Percentiles rank a stretch among this genome's conserved stretches.
Conservation (phyloP, 1,140 invertebrate genomes). For the Drosophila bocqueti region DNA sequence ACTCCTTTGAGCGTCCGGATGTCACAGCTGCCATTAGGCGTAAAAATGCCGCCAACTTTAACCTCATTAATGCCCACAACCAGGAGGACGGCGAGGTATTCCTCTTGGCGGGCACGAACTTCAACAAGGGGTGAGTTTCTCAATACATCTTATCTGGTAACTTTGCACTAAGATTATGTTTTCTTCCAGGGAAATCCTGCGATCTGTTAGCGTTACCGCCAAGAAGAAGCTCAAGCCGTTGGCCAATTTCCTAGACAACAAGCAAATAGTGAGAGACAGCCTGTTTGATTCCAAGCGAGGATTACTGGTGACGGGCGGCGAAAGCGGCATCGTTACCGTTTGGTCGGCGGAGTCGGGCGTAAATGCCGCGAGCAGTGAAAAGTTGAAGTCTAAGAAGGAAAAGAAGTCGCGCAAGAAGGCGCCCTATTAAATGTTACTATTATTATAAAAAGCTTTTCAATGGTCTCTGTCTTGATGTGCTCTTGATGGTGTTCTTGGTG, state of each 20-base stretch:
- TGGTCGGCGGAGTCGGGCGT: slow-evolving; percentile 85
- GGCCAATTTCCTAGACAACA: slow-evolving; percentile 87
- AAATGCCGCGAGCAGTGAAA: background rate
- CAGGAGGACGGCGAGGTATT: slow-evolving; percentile 85
- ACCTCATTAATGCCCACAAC: slow-evolving; percentile 87
- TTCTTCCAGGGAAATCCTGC: slow-evolving; percentile 85
- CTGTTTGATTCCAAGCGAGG: slow-evolving; percentile 87
- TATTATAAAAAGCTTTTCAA: background rate
- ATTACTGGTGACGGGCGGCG: slow-evolving; percentile 88
- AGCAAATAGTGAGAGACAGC: slow-evolving; percentile 89
- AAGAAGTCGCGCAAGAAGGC: slow-evolving; percentile 51
- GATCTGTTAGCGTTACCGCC: slow-evolving; percentile 86
- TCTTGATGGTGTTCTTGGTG: background rate
- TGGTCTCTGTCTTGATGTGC: no score
- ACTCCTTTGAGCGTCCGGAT: slow-evolving; percentile 86
- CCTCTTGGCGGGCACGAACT: slow-evolving; percentile 88
- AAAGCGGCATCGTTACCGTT: slow-evolving; percentile 87
- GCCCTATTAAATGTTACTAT: slow-evolving; percentile 47
- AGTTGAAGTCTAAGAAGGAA: slow-evolving; percentile 53
- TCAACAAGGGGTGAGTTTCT: slow-evolving; percentile 83
- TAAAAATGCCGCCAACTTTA: slow-evolving; percentile 88
- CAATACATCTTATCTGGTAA: no score
- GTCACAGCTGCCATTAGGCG: slow-evolving; percentile 86
- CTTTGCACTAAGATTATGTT: background rate
- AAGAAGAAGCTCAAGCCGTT: slow-evolving; percentile 86